Conservation (phyloP, 2,797 vertebrate genomes). For the Karalla daura region DNA sequence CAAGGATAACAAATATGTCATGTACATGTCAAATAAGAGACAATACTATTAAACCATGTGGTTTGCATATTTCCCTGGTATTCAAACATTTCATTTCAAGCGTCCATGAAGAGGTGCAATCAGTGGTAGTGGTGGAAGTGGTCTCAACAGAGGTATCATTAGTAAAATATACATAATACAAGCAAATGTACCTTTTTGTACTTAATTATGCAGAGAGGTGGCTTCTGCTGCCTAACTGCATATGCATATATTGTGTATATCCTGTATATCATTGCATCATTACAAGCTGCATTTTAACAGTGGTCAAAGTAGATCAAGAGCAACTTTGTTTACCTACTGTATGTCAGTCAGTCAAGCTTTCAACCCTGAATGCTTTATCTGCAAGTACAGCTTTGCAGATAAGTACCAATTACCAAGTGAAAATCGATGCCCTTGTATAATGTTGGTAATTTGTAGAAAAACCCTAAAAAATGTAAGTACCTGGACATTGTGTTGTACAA, state of each 20-base stretch:
- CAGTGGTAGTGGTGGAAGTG: no score
- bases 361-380: background rate
- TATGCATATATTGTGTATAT: background rate
- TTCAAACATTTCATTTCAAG: background rate
- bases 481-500: background rate
- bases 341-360: background rate
- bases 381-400: background rate
- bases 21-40: background rate
- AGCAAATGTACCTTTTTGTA: background rate
- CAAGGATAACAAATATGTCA: background rate
- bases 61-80: background rate
- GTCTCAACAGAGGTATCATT: background rate
- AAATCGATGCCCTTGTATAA: no score
- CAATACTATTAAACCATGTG: background rate
- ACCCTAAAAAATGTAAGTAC: background rate
- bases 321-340: background rate
- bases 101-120: background rate
- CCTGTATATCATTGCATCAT: background rate
- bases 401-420: no score
- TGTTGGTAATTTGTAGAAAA: no score
- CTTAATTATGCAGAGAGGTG: background rate
- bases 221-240: background rate
- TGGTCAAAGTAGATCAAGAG: background rate
- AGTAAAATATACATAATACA: background rate
- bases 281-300: background rate